Evolutionary conservation across 2,113 vertebrate species (phyloP), one percentile per base, ranked within the genome.

Genomic region (Stomatorhinus ivindoensis): DNA sequence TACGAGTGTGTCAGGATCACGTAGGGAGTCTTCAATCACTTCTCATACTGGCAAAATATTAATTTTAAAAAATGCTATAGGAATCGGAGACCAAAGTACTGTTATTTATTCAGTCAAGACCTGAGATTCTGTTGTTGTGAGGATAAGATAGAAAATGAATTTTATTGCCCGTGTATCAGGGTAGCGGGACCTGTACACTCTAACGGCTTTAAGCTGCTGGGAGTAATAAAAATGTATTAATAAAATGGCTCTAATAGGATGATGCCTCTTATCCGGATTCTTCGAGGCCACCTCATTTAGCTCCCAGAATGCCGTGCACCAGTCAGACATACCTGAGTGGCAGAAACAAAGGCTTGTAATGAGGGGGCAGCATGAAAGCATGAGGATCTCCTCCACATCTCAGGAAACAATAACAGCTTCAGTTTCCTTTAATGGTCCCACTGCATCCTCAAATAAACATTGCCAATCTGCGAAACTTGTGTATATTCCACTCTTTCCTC

Each of bases 281-380:
- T 86, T 48, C 10, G 1, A 53, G 48, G 27, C 84, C 47, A 27
- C n/a, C 48, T 53, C 85, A 86, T 86, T 86, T 53, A 53, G 85
- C 47, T 17, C 46, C 48, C 84, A 50, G 84, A 86, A 86, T 50
- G 24, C 47, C 13, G 4, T 50, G 84, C 85, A 39, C 31, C 4
- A 0, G n/a, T 17, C 1, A 3, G 50, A n/a, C 3, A 19, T 61
- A 87, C 55, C 53, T 44, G 31, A 42, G 17, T 7, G 92, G 92
- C 91, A 88, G 91, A 92, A 93, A 92, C 92, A 90, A 90, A 90
- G 91, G 93, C 90, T 89, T 88, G 80, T 55, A 50, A 91, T 90
- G 92, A 92, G 94, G 93, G 93, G 50, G 3, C 50, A 17, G 50
- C 50, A 11, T 51, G 13, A 17, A 13, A 17, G 50, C 50, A 11